These are phyloP conservation scores for Pterophyllum scalare DNA, from an alignment of 2,113 vertebrate species.

Conservation along the genomic window DNA sequence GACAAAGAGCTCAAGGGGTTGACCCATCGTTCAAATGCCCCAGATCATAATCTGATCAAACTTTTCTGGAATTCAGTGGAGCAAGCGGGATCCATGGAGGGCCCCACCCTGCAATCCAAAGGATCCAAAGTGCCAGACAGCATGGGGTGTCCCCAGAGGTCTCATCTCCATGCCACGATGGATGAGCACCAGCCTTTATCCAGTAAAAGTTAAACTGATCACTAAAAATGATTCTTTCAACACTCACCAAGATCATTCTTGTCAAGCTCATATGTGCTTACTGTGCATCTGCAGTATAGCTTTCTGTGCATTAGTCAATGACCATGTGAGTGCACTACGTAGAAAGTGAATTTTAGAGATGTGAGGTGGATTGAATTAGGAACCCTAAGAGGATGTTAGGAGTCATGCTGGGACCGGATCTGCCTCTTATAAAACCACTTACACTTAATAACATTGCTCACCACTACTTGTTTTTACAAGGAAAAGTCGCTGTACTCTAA, in stretches of 20 bases:
- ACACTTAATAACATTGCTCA: slow-evolving; percentile 55
- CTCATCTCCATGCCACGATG: too few species aligned
- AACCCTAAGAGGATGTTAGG: slow-evolving; percentile 66
- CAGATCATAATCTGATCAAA: too few species aligned
- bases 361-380: slow-evolving; percentile 68
- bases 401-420: slow-evolving; percentile 49
- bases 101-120: too few species aligned
- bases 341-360: slow-evolving; percentile 62
- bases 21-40: too few species aligned
- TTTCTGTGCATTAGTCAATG: neutral
- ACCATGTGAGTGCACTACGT: slow-evolving; percentile 47
- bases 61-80: too few species aligned
- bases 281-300: neutral
- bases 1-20: neutral
- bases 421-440: slow-evolving; percentile 57
- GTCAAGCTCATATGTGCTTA: neutral
- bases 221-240: neutral
- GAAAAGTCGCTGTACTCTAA: slow-evolving; percentile 35
- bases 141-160: too few species aligned
- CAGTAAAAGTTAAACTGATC: neutral
- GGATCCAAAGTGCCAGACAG: too few species aligned
- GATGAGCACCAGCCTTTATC: neutral
- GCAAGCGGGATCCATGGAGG: too few species aligned
- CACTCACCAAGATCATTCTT: neutral
- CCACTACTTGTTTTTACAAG: slow-evolving; percentile 25